Evolutionary conservation across 2,797 vertebrate genomes (phyloP).

Genomic region (Xiphorhynchus erythropygius): DNA sequence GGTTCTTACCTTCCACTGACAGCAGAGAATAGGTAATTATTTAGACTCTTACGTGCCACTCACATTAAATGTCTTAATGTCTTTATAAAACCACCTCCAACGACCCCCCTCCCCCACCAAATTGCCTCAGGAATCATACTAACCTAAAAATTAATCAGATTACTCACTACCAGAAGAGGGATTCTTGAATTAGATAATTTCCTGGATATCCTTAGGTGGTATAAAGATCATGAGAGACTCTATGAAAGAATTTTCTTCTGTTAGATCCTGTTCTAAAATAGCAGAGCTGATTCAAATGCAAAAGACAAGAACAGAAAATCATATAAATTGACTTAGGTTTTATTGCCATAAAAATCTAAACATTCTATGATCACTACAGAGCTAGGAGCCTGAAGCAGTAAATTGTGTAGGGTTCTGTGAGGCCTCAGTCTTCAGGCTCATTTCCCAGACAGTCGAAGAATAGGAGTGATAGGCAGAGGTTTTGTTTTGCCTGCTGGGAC

Average conservation of each 20-base stretch:
- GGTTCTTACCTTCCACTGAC: not conserved
- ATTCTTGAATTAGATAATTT: not conserved
- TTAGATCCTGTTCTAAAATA: not conserved
- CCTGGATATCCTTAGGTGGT: not conserved
- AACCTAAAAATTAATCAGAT: not conserved
- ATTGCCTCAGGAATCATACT: not conserved
- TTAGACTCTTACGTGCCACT: not conserved
- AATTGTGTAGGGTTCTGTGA: fast-evolving
- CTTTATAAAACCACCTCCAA: not conserved
- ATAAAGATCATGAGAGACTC: not conserved
- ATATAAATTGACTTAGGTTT: not conserved
- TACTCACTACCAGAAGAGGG: not conserved
- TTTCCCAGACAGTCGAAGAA: not conserved
- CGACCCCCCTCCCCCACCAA: not conserved
- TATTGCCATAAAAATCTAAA: not conserved
- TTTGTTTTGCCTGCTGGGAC: not conserved
- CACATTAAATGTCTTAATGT: not conserved
- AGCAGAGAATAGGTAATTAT: not conserved
- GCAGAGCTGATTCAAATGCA: not conserved
- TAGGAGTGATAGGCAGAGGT: not conserved
- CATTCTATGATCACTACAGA: not conserved
- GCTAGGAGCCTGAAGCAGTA: not conserved
- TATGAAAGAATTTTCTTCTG: not conserved
- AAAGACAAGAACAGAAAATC: not conserved
- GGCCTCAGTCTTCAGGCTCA: not conserved